A percentile compares a stretch with the other conserved stretches of the same genome.
phyloP scores from a whole-genome alignment of 1,140 invertebrate genomes.

The Oedothorax gibbosus region DNA sequence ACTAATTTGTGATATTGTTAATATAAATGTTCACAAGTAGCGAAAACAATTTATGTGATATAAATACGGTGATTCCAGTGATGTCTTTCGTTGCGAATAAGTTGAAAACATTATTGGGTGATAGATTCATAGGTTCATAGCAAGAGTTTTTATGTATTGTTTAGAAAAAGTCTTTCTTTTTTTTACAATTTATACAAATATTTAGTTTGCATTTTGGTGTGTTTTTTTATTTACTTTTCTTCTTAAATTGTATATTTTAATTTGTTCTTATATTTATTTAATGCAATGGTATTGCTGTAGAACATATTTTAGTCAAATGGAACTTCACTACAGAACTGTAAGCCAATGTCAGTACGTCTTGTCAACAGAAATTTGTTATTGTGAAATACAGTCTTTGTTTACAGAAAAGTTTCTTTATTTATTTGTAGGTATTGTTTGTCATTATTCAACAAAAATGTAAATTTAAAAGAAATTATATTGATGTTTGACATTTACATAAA shows the following conservation, averaged over 20 bases:
- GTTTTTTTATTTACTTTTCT: constrained; percentile 41
- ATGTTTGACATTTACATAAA: neutral
- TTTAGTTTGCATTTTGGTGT: constrained; percentile 55
- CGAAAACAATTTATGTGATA: constrained; percentile 58
- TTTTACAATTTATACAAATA: constrained; percentile 55
- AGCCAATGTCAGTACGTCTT: constrained; percentile 50
- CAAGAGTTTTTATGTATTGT: constrained; percentile 51
- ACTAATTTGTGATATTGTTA: constrained; percentile 62
- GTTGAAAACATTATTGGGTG: constrained; percentile 59
- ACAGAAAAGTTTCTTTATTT: constrained; percentile 28
- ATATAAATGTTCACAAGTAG: constrained; percentile 60
- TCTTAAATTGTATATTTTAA: constrained; percentile 29
- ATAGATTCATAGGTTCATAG: constrained; percentile 56
- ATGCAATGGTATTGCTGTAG: constrained; percentile 46
- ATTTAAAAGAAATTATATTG: neutral
- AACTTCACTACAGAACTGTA: constrained; percentile 44
- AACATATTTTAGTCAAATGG: constrained; percentile 38
- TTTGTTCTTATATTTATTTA: constrained; percentile 51
- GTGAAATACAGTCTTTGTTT: constrained; percentile 61
- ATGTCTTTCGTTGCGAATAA: constrained; percentile 55
- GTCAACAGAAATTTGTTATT: constrained; percentile 58
- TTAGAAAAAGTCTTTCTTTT: constrained; percentile 46
- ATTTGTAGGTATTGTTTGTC: neutral
- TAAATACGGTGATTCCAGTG: constrained; percentile 61
- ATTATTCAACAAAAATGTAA: neutral